Conservation (phyloP, 2,888 invertebrate species). For the Nomada goodeniana region DNA sequence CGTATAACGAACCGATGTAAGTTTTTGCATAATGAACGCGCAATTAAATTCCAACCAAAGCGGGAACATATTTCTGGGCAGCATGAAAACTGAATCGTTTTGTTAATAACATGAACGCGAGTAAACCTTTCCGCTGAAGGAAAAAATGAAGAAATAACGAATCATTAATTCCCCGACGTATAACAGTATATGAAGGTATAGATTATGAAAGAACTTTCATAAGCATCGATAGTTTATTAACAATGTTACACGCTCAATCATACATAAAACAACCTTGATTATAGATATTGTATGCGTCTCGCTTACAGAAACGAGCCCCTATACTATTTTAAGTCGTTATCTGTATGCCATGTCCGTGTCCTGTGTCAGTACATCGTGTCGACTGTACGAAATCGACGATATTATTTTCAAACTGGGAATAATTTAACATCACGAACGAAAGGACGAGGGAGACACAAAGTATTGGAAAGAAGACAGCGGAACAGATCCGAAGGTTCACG, state of each 20-base stretch:
- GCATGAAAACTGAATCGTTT: slow-evolving; percentile 14
- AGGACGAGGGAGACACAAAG: slow-evolving; percentile 8
- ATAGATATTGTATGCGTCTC: slow-evolving; percentile 72
- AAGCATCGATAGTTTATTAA: slow-evolving; percentile 84
- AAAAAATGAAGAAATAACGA: neutral
- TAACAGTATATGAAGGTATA: neutral
- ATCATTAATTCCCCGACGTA: too few species aligned
- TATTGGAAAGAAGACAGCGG: slow-evolving; percentile 12
- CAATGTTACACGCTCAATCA: slow-evolving; percentile 83
- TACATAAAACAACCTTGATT: slow-evolving; percentile 82
- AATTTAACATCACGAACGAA: slow-evolving; percentile 28
- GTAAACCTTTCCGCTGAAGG: neutral
- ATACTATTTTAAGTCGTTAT: slow-evolving; percentile 80
- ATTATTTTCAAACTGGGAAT: slow-evolving; percentile 50
- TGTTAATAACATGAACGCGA: neutral
- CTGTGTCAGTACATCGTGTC: slow-evolving; percentile 47
- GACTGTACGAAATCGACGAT: slow-evolving; percentile 44
- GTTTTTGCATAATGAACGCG: slow-evolving; percentile 8
- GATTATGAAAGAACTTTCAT: slow-evolving; percentile 72
- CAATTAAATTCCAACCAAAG: slow-evolving; percentile 25
- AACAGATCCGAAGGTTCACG: slow-evolving; percentile 15
- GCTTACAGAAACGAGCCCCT: slow-evolving; percentile 73
- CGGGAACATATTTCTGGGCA: neutral
- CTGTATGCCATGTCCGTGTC: slow-evolving; percentile 82
- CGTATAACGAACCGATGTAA: slow-evolving; percentile 32